phyloP scores from a whole-genome alignment of 2,797 vertebrate species.

The Cyprinella venusta region DNA sequence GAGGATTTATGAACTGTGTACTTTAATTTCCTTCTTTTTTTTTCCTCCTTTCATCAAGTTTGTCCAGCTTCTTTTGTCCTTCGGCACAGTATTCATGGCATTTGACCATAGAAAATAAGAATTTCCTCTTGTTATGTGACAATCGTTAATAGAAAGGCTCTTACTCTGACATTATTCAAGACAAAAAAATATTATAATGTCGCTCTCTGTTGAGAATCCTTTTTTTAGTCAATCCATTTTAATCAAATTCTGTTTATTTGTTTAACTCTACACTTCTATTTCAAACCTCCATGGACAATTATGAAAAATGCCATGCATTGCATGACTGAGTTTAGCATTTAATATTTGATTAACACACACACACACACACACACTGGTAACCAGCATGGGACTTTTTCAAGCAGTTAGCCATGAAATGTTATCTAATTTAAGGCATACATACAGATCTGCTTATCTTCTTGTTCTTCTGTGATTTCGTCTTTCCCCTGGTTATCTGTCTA shows the following conservation, averaged over 20 bases:
- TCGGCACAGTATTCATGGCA: constrained; percentile 23
- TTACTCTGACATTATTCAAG: constrained; percentile 14
- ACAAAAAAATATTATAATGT: background rate
- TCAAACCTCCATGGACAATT: background rate
- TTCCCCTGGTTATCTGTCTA: background rate
- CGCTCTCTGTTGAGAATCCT: background rate
- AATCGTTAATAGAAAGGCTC: constrained; percentile 37
- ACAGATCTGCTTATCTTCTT: background rate
- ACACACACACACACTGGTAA: background rate
- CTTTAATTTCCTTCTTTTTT: constrained; percentile 47
- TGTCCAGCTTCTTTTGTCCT: constrained; percentile 35
- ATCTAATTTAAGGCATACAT: background rate
- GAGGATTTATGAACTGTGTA: constrained; percentile 44
- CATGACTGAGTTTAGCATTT: constrained; percentile 6
- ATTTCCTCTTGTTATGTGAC: constrained; percentile 14
- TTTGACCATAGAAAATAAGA: constrained; percentile 31
- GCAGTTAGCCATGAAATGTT: background rate
- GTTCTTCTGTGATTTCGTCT: background rate
- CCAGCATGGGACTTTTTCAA: background rate
- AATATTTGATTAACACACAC: constrained; percentile 8
- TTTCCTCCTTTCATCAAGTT: constrained; percentile 28
- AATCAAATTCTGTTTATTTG: background rate
- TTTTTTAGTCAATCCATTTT: background rate
- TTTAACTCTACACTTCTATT: background rate
- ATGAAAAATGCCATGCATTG: constrained; percentile 7